Evolutionary conservation across 2,113 vertebrate species (phyloP).

Genomic region (Nannobrachium achirus): DNA sequence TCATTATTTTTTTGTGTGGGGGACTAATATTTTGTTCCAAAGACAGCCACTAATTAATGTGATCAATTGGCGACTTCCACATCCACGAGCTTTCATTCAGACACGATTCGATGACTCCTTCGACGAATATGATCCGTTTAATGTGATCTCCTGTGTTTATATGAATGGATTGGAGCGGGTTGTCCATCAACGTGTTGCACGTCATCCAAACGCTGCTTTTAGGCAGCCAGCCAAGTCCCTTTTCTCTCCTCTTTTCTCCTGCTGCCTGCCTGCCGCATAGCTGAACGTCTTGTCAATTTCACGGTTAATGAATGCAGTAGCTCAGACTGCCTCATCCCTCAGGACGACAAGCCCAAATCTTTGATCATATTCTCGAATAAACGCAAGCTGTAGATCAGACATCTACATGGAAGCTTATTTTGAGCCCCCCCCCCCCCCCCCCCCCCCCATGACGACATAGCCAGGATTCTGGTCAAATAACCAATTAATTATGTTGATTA

Average conservation of each 20-base stretch:
- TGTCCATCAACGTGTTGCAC: slow-evolving; percentile 67
- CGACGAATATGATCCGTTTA: no score
- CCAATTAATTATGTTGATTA: background rate
- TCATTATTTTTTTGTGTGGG: no score
- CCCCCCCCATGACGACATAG: background rate
- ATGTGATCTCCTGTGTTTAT: no score
- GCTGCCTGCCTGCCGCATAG: slow-evolving; percentile 69
- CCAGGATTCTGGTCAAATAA: background rate
- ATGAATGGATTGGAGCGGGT: slow-evolving; percentile 30
- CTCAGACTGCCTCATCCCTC: slow-evolving; percentile 40
- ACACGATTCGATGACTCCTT: no score
- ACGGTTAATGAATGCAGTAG: slow-evolving; percentile 74
- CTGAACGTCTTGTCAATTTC: slow-evolving; percentile 63
- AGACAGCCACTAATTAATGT: no score
- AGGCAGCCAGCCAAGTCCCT: slow-evolving; percentile 43
- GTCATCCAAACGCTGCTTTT: slow-evolving; percentile 45
- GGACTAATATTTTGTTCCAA: no score
- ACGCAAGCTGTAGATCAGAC: background rate
- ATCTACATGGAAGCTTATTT: background rate
- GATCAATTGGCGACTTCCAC: no score
- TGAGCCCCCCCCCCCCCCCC: background rate
- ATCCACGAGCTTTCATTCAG: no score
- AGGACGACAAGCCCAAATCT: slow-evolving; percentile 2
- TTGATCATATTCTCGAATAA: slow-evolving; percentile 4
- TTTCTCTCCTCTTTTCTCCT: background rate